These are phyloP conservation scores for Rhyacichthys aspro DNA, from an alignment of 2,797 vertebrate species.

Conservation along the genomic window DNA sequence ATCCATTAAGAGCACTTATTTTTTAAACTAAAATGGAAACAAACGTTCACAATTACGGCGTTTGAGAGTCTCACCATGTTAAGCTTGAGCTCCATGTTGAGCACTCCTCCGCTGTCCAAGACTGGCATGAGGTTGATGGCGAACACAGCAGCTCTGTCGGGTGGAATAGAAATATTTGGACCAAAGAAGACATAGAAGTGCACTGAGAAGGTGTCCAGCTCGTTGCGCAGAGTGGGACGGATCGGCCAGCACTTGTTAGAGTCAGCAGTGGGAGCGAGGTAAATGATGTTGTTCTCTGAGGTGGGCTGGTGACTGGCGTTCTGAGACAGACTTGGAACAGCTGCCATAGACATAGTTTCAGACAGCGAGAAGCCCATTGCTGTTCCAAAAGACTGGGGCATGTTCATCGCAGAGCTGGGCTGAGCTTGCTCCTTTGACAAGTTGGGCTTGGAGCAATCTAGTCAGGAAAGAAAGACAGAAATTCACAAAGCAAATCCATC, in stretches of 20 bases:
- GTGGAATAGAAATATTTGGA: slow-evolving; percentile 92
- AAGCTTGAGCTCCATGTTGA: slow-evolving; percentile 96
- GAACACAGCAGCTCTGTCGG: slow-evolving; percentile 90
- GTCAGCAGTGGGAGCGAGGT: slow-evolving; percentile 70
- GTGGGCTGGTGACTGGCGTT: slow-evolving; percentile 47
- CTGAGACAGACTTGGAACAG: slow-evolving; percentile 73
- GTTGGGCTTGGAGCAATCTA: slow-evolving; percentile 90
- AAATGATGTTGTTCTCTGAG: slow-evolving; percentile 71
- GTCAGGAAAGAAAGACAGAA: slow-evolving; percentile 33
- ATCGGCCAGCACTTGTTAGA: slow-evolving; percentile 90
- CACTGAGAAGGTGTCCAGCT: slow-evolving; percentile 97
- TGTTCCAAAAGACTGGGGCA: slow-evolving; percentile 94
- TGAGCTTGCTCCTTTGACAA: slow-evolving; percentile 80
- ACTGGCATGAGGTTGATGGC: slow-evolving; percentile 94
- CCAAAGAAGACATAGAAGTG: slow-evolving; percentile 99
- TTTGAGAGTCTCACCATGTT: slow-evolving; percentile 84
- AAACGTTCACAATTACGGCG: background rate
- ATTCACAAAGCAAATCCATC: no score
- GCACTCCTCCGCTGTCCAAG: slow-evolving; percentile 94
- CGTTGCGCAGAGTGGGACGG: slow-evolving; percentile 93
- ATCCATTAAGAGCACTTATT: background rate
- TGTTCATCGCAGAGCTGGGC: slow-evolving; percentile 85
- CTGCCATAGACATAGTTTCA: slow-evolving; percentile 76
- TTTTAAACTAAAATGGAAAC: background rate
- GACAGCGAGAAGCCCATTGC: slow-evolving; percentile 83